Base-by-base conservation (phyloP, 2,113 vertebrate genomes). In the Ivindomyrus marchei region DNA sequence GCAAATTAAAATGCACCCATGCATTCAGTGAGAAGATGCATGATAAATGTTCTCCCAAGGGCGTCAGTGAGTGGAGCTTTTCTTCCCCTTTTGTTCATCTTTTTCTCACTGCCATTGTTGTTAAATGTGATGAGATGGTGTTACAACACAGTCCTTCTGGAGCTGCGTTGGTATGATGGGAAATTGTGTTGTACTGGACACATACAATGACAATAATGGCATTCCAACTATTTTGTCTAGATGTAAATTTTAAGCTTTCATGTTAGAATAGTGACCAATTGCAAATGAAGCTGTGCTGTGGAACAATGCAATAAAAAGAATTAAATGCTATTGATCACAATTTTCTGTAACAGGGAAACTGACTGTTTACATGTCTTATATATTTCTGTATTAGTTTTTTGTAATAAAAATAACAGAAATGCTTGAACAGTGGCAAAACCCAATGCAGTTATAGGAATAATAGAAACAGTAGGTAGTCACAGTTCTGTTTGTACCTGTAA, bases 1-100 rank as follows among this genome's bases (percentile, higher is more conserved):
- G 58, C 56, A 74, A 74, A 70, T 88, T 47, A 88, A 88, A 88
- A 88, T 66, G 36, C 87, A 88, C 17, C 42, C 42, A 47, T 88
- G 88, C 88, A 47, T 46, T 46, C 45, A 66, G 88, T 47, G 88
- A 88, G 45, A 42, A 88, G 88, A 62, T 88, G 4, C 53, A 46
- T 58, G 45, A 31, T 66, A 19, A 88, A 88, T 88, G 62, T 19
- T 46, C n/a, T 49, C 24, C 24, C 62, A 27, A 88, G 62, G 62
- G 15, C 19, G 47, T 5, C 31, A 87, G 6, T 56, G 49, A 53
- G n/a, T 39, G 50, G 31, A 88, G 50, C 21, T n/a, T 87, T 31
- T 39, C 36, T 15, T 53, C 36, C 27, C 47, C 85, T 87, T 87
- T 31, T 31, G 27, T 53, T 39, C 10, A 17, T 87, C n/a, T 86